phyloP scores from a whole-genome alignment of 1,140 invertebrate genomes.

The Matsumurasca onukii region DNA sequence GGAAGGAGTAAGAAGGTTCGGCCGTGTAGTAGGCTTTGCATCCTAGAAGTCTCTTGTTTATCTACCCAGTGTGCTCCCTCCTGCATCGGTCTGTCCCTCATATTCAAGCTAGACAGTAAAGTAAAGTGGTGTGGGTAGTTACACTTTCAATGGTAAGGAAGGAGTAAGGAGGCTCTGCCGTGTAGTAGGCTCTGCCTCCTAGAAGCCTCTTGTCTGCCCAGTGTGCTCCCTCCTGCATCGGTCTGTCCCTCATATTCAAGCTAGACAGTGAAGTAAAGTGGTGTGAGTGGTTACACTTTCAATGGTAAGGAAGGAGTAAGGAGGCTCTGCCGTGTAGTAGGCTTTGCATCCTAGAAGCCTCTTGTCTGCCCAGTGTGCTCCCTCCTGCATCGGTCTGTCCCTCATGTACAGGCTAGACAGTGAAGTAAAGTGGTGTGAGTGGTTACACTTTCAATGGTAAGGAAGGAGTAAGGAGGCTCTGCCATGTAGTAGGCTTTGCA shows the following conservation, averaged over 20 bases:
- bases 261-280: no score
- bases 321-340: constrained; percentile 54
- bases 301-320: constrained; percentile 61
- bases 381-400: constrained; percentile 70
- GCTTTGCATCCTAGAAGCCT: constrained; percentile 53
- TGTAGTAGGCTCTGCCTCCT: constrained; percentile 54
- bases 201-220: constrained; percentile 54
- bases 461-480: constrained; percentile 56
- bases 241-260: no score
- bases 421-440: constrained; percentile 32
- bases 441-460: constrained; percentile 62
- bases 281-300: no score
- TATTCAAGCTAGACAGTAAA: constrained; percentile 68
- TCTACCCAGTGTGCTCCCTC: constrained; percentile 61
- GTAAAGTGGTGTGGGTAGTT: constrained; percentile 24
- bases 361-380: constrained; percentile 55
- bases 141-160: constrained; percentile 62
- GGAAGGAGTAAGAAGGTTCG: constrained; percentile 55
- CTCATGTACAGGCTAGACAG: constrained; percentile 75
- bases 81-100: constrained; percentile 69
- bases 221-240: constrained; percentile 66
- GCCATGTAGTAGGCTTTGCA: constrained; percentile 54
- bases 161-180: constrained; percentile 56
- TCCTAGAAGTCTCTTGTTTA: constrained; percentile 52
- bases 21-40: constrained; percentile 54